phyloP scores from a whole-genome alignment of 37 sponge, comb jelly and placozoan species.

The Theonella swinhoei region DNA sequence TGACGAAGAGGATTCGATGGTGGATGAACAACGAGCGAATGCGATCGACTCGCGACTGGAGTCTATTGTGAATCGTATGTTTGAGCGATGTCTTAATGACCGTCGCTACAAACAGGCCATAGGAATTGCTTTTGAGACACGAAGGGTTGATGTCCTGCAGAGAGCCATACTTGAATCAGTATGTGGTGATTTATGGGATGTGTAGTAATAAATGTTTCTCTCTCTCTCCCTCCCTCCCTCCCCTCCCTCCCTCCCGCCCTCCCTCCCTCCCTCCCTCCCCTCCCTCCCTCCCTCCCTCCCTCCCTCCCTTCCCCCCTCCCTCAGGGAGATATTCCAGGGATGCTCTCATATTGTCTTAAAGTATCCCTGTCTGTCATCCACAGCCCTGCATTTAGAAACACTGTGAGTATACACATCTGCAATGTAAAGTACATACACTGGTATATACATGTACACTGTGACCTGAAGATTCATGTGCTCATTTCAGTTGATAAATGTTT shows the following conservation, averaged over 20 bases:
- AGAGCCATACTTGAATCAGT: constrained; percentile 81
- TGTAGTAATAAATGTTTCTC: no score
- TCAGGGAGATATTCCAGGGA: constrained; percentile 57
- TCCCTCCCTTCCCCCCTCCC: neutral
- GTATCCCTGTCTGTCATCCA: constrained; percentile 73
- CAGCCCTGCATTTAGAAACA: constrained; percentile 72
- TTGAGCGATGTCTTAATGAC: constrained; percentile 86
- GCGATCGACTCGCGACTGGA: constrained; percentile 82
- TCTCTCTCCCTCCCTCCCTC: no score
- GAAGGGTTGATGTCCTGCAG: constrained; percentile 88
- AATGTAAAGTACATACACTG: neutral
- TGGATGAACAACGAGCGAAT: neutral
- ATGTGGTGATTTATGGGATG: neutral
- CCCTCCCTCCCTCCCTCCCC: neutral
- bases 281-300: neutral
- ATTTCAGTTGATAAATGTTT: neutral
- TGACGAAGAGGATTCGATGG: constrained; percentile 35
- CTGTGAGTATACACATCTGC: constrained; percentile 22
- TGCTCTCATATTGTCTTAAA: constrained; percentile 88
- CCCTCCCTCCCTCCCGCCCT: no score
- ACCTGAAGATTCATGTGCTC: neutral
- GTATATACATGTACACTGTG: neutral
- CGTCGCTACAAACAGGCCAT: constrained; percentile 90
- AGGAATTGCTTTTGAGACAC: constrained; percentile 93
- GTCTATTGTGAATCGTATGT: constrained; percentile 92